Conservation (phyloP, 1,140 invertebrate species). For the Laupala kohalensis region DNA sequence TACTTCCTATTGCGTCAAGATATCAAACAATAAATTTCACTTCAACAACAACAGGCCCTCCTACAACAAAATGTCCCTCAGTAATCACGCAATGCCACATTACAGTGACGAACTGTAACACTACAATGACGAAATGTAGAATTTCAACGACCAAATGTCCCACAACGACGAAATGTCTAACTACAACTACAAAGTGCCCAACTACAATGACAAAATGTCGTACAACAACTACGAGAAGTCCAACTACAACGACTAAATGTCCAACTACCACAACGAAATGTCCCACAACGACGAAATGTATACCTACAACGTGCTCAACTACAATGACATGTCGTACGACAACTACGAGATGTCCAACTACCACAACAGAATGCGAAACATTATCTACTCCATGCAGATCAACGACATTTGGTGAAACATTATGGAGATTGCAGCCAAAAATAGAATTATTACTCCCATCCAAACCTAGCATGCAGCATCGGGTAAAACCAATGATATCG, state of each 20-base stretch:
- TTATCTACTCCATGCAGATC: not conserved
- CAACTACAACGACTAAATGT: no score
- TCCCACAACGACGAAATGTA: not conserved
- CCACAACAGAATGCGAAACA: slow-evolving; percentile 13
- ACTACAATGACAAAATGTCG: not conserved
- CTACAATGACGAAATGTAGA: not conserved
- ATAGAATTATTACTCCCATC: no score
- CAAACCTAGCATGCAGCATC: no score
- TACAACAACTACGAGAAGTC: not conserved
- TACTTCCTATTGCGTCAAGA: no score
- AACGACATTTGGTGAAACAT: not conserved
- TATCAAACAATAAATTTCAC: no score
- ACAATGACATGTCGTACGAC: no score
- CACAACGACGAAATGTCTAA: not conserved
- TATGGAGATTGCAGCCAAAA: no score
- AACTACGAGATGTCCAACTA: not conserved
- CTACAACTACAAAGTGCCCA: not conserved
- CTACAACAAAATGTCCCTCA: no score
- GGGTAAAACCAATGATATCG: no score
- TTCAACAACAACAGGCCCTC: no score
- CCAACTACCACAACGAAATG: not conserved
- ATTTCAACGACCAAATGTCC: not conserved
- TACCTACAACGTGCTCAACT: not conserved
- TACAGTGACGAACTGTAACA: no score
- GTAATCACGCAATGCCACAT: no score